Evolutionary conservation across 2,888 invertebrate genomes (phyloP), one percentile per base, ranked within the genome.

Genomic region (Syrista parreyssii): DNA sequence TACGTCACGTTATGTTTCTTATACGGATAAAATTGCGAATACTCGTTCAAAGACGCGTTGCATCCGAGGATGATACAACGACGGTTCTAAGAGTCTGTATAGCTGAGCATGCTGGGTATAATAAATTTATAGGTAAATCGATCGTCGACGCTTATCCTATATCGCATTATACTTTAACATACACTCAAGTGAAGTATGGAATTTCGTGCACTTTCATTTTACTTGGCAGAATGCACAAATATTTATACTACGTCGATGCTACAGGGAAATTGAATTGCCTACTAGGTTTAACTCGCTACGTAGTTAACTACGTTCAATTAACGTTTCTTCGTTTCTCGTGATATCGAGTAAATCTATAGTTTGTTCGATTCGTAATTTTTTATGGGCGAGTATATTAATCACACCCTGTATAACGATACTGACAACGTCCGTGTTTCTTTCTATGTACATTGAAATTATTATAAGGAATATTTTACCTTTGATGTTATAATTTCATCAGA

Each of bases 1-100:
- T 88, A 55, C 23, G 55, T 55, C 55, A 55, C 55, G 23, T 55
- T 55, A 23, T 55, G 32, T 36, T 4, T 32, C 36, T 32, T 69
- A 34, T 71, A 71, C 12, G 71, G 11, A 71, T 15, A 30, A 33
- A 71, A 71, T 12, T 31, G 30, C 71, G 30, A 11, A 33, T 31
- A 71, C 1, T 23, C 55, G 9, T 55, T 55, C 55, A 55, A 55
- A 55, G 55, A 23, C 55, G 55, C 23, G 6, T 40, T 40, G 15
- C 40, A 40, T 15, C 40, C 15, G 15, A 40, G 4, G 15, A 23
- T 23, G 15, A 40, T 40, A 40, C 15, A 40, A 40, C 1, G 40
- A 40, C 40, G 40, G 40, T 15, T 6, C 23, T 0, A 40, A 2
- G 40, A 40, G 40, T 40, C 40, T 40, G 0, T 15, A 55, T 55